These are phyloP conservation scores for Steatocranus sp. DNA, from an alignment of 2,797 vertebrate genomes.

Conservation along the genomic window DNA sequence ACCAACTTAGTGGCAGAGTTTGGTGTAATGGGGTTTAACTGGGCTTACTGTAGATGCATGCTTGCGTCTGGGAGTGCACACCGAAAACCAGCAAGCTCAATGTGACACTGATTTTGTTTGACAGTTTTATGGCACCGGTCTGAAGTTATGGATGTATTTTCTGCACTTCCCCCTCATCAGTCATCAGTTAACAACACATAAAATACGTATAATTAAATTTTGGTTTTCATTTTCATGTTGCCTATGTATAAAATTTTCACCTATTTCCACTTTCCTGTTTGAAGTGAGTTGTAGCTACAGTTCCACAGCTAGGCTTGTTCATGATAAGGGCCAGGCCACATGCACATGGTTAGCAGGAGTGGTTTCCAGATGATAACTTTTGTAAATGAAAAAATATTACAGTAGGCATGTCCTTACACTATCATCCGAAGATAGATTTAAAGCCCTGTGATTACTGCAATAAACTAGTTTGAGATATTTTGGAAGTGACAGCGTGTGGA, in stretches of 20 bases:
- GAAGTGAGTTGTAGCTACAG: conserved; percentile 72
- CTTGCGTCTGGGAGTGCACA: conserved; percentile 23
- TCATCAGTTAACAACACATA: conserved; percentile 83
- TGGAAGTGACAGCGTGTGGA: conserved; percentile 24
- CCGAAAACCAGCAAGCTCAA: conserved; percentile 61
- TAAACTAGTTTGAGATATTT: conserved; percentile 33
- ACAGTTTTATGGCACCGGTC: conserved; percentile 76
- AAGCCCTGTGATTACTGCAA: conserved; percentile 13
- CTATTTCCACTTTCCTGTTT: conserved; percentile 77
- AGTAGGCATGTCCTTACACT: not conserved
- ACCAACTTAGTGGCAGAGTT: not conserved
- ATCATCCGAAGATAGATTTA: not conserved
- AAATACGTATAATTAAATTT: conserved; percentile 79
- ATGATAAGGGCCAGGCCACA: conserved; percentile 22
- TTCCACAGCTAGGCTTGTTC: conserved; percentile 60
- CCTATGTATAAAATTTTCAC: conserved; percentile 80
- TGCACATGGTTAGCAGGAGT: conserved; percentile 24
- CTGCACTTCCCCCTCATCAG: conserved; percentile 69
- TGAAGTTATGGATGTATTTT: conserved; percentile 81
- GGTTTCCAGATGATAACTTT: conserved; percentile 3
- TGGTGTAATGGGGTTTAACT: conserved; percentile 9
- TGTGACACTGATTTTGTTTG: conserved; percentile 78
- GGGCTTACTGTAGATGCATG: conserved; percentile 40
- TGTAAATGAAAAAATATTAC: not conserved
- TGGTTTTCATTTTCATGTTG: conserved; percentile 78